Base-by-base conservation (phyloP, 2,797 vertebrate species). In the Manis crassicaudata region DNA sequence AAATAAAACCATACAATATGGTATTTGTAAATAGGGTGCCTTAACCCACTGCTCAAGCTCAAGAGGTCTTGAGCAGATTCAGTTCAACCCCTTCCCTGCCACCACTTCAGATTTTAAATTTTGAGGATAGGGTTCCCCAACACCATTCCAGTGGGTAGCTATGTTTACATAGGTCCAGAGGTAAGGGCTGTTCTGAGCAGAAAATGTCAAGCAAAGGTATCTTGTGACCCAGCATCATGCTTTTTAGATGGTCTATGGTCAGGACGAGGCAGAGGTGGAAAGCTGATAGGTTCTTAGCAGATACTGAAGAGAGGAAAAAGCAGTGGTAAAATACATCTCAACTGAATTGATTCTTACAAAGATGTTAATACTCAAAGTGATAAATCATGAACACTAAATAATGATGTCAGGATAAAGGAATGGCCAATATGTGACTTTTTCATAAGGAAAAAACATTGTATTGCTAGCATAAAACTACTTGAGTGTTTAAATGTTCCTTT, bases 381-480 rank as follows among this genome's bases (percentile, higher is more conserved):
- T 46, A 76, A 82, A 90, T 68, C 32, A 63, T 63, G 62, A 87
- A 14, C 27, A 65, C 54, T 92, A 65, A 58, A 27, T 50, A 52
- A 81, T 76, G 27, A 63, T 73, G 11, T 79, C 37, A 70, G 9
- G 25, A 72, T 80, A 88, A 96, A 79, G 29, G 32, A 83, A 92
- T 46, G 37, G 17, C 21, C 52, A 90, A 40, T 86, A 35, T 43
- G 10, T 65, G 35, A 50, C 62, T 96, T 87, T 62, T 63, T 63
- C n/a, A 27, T 54, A 37, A 75, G 16, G 35, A 91, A 93, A 83
- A 93, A 84, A 58, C 56, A 77, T 18, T 56, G 27, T 84, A 67
- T 87, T 88, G 37, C 7, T 79, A 92, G 54, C 54, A 75, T 83
- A 85, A 91, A 94, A 86, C 2, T 60, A 84, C 52, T 94, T 75